These are phyloP conservation scores for Lysandra bellargus DNA, from an alignment of 2,888 invertebrate genomes.

Conservation along the genomic window DNA sequence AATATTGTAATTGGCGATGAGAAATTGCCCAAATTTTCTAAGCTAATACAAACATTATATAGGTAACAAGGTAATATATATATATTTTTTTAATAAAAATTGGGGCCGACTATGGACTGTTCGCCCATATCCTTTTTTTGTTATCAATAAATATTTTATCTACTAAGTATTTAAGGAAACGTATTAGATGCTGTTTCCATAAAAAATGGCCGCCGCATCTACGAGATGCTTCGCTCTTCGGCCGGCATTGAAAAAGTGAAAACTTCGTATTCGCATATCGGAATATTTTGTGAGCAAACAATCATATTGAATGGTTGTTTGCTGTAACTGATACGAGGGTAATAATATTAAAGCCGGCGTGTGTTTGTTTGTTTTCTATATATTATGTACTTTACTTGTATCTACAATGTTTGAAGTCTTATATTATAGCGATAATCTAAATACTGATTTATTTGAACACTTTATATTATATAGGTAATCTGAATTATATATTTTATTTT, in stretches of 20 bases:
- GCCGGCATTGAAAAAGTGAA: slow-evolving; percentile 73
- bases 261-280: slow-evolving; percentile 45
- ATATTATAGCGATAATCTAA: neutral
- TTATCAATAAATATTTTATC: no score
- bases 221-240: slow-evolving; percentile 22
- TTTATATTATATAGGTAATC: neutral
- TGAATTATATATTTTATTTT: no score
- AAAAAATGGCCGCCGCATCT: neutral
- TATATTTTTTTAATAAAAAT: no score
- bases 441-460: neutral
- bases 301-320: slow-evolving; percentile 39
- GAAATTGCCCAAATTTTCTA: no score
- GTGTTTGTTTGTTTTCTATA: neutral
- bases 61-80: no score
- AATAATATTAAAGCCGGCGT: slow-evolving; percentile 38
- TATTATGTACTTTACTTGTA: neutral
- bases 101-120: no score
- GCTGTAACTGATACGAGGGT: slow-evolving; percentile 41
- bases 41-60: no score
- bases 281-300: slow-evolving; percentile 43
- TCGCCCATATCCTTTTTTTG: no score
- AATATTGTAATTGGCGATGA: no score
- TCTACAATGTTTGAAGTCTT: neutral
- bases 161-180: no score
- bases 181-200: neutral